These are phyloP conservation scores for Strigamia crassipes DNA, from an alignment of 2,888 invertebrate species.

Conservation along the genomic window DNA sequence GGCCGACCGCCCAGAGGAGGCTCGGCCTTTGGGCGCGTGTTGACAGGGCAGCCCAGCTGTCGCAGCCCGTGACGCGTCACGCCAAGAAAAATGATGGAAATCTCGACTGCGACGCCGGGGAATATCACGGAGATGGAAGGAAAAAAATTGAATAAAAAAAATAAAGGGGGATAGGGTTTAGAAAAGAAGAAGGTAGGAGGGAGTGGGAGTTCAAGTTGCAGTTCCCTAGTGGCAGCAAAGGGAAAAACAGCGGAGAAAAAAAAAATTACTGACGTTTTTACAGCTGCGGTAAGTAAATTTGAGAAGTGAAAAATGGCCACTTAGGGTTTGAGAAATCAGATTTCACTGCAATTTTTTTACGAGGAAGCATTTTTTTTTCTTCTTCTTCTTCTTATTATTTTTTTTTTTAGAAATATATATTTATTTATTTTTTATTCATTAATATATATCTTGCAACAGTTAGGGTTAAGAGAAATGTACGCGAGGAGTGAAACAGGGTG, in stretches of 20 bases:
- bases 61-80: slow-evolving; percentile 32
- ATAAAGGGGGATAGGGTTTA: background rate
- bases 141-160: slow-evolving; percentile 24
- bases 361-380: background rate
- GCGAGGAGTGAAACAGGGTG: background rate
- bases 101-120: slow-evolving; percentile 25
- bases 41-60: slow-evolving; percentile 33
- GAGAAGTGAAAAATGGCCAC: slow-evolving; percentile 34
- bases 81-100: slow-evolving; percentile 35
- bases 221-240: slow-evolving; percentile 15
- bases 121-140: slow-evolving; percentile 1
- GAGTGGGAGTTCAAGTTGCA: background rate
- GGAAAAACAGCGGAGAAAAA: background rate
- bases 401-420: background rate
- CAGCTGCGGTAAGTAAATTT: slow-evolving; percentile 34
- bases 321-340: slow-evolving; percentile 32
- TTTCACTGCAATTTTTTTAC: slow-evolving; percentile 29
- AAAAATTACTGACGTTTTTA: slow-evolving; percentile 36
- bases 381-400: too few species aligned
- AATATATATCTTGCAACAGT: background rate
- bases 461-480: background rate
- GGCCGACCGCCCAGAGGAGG: slow-evolving; percentile 28
- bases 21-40: slow-evolving; percentile 29
- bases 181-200: background rate
- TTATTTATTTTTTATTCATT: slow-evolving; percentile 13